Evolutionary conservation across 2,797 vertebrate species (phyloP).

Genomic region (Remorina albescens): DNA sequence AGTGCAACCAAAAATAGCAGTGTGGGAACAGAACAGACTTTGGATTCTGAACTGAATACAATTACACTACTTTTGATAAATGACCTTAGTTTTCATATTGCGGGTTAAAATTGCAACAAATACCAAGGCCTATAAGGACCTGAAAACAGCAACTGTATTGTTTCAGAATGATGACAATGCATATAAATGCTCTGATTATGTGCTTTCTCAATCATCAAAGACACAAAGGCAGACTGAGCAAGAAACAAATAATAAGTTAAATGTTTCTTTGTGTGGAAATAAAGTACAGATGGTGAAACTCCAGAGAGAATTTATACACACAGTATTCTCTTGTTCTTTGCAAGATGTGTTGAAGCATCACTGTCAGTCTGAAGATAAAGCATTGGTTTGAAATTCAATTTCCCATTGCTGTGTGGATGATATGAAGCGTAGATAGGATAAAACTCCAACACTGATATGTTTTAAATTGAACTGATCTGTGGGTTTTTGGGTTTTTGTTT

Average conservation of each 20-base stretch:
- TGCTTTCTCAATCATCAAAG: conserved; percentile 7
- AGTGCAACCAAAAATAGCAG: conserved; percentile 64
- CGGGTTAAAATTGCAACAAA: conserved; percentile 56
- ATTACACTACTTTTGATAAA: conserved; percentile 68
- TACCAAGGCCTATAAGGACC: conserved; percentile 45
- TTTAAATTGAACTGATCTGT: background rate
- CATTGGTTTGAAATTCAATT: background rate
- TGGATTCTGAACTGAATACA: conserved; percentile 52
- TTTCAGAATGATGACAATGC: conserved; percentile 31
- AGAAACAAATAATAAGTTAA: conserved; percentile 24
- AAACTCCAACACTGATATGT: background rate
- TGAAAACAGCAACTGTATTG: conserved; percentile 45
- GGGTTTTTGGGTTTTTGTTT: too few species aligned
- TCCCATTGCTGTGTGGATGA: background rate
- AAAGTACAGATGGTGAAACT: conserved; percentile 39
- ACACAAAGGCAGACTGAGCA: conserved; percentile 29
- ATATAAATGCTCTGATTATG: background rate
- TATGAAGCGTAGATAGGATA: background rate
- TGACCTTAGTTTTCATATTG: conserved; percentile 55
- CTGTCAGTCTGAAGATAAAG: background rate
- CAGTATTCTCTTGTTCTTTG: background rate
- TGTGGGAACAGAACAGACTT: conserved; percentile 62
- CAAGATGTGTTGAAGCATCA: background rate
- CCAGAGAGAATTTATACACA: conserved; percentile 19
- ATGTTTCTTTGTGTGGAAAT: conserved; percentile 32